phyloP scores from a whole-genome alignment of 2,888 invertebrate genomes.

The Pristionchus maxplancki region DNA sequence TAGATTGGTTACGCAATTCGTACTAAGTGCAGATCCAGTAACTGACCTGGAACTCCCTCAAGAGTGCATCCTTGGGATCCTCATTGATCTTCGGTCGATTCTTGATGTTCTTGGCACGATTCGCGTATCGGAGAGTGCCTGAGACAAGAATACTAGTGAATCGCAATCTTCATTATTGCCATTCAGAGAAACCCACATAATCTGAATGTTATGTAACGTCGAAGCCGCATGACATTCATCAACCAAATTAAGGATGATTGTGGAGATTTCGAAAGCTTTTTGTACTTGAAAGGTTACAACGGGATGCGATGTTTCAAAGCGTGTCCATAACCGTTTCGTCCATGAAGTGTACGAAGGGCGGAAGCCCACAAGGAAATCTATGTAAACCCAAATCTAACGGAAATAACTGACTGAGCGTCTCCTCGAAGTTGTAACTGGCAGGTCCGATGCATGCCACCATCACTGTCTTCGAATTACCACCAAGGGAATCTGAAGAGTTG shows the following conservation, averaged over 20 bases:
- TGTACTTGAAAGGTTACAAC: background rate
- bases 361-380: no score
- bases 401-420: conserved; percentile 84
- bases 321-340: background rate
- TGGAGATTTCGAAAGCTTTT: background rate
- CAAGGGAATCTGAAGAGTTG: conserved; percentile 86
- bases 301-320: background rate
- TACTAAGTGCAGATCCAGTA: background rate
- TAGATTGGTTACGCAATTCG: no score
- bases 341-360: no score
- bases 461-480: conserved; percentile 98
- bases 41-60: conserved; percentile 95
- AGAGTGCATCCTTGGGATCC: conserved; percentile 97
- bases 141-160: background rate
- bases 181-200: background rate
- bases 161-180: background rate
- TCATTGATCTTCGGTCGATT: conserved; percentile 98
- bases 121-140: conserved; percentile 85
- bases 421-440: conserved; percentile 97
- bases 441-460: conserved; percentile 99
- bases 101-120: conserved; percentile 97
- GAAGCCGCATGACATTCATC: background rate
- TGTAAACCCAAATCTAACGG: no score
- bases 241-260: no score
- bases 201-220: background rate